Base-by-base conservation (phyloP, 64 coral and sea anemone genomes). In the Hydrozoanthus tunicans region DNA sequence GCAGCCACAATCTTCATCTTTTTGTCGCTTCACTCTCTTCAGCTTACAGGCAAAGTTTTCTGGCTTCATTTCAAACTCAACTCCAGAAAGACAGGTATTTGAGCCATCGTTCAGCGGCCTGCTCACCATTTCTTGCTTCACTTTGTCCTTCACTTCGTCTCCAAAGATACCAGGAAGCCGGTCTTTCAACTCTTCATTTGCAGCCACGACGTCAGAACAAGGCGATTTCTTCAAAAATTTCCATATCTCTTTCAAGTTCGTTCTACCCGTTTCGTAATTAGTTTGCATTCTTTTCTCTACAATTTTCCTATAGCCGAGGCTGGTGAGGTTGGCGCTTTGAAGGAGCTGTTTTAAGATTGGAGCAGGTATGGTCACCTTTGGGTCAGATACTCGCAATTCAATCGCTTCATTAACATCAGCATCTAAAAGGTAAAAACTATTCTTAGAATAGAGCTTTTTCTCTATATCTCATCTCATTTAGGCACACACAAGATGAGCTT, bases 231-330 rank as follows among this genome's bases (percentile, higher is more conserved):
- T 79, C 77, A 79, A 15, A 51, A 20, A 79, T 3, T 55, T 56
- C 77, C 77, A 79, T 15, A 55, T 79, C 54, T 79, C 77, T 58
- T 79, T 52, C 1, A n/a, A 79, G 9, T 56, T 27, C 5, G 20
- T 27, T 77, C 43, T 26, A 13, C 74, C 74, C 54, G 74, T 77
- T 43, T 77, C 74, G 51, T 53, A 77, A 13, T 77, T 53, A 8
- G 74, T 77, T 77, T 77, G 32, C 8, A 52, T 57, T 56, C 58
- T 79, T 13, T 54, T 79, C 53, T 79, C 77, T 17, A 79, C 53
- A 20, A 79, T 79, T 79, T 79, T 79, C 1, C 77, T 27, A n/a
- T 79, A 79, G 52, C 77, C 77, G 12, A 8, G 77, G 20, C 77
- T 56, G 0, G 77, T 27, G 15, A 79, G 77, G 77, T 79, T 54